phyloP scores from a whole-genome alignment of 2,888 invertebrate genomes.

The Xestia xanthographa region DNA sequence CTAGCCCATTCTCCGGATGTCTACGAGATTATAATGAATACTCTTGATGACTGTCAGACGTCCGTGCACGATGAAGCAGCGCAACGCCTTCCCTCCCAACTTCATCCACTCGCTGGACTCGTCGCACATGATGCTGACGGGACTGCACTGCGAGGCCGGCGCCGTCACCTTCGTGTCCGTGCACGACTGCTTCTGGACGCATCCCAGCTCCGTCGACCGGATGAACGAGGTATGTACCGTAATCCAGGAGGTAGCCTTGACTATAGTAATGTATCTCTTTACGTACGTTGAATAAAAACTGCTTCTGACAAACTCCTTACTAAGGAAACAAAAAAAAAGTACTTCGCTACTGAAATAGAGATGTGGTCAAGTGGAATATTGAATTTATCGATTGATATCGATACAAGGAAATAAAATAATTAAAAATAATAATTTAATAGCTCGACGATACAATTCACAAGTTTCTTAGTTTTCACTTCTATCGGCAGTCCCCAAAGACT shows the following conservation, averaged over 20 bases:
- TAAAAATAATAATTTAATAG: too few relatives aligned
- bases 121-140: conserved; percentile 99
- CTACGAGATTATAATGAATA: too few relatives aligned
- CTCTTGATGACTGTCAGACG: conserved; percentile 84
- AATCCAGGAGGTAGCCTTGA: not conserved
- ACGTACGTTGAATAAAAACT: not conserved
- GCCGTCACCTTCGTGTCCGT: conserved; percentile 98
- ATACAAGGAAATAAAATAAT: too few relatives aligned
- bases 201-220: conserved; percentile 95
- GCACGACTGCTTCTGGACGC: conserved; percentile 99
- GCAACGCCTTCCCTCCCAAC: conserved; percentile 99
- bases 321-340: not conserved
- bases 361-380: too few relatives aligned
- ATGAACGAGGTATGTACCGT: conserved; percentile 60
- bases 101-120: conserved; percentile 99
- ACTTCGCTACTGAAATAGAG: too few relatives aligned
- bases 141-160: conserved; percentile 95
- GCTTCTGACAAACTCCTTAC: not conserved
- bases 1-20: too few relatives aligned
- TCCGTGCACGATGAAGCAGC: conserved; percentile 96
- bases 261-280: not conserved
- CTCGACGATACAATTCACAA: too few relatives aligned
- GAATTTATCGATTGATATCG: too few relatives aligned
- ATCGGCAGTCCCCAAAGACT: too few relatives aligned
- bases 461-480: too few relatives aligned